Evolutionary conservation across 2,113 vertebrate genomes (phyloP), one percentile per base, ranked within the genome.

Genomic region (Eublepharis macularius): DNA sequence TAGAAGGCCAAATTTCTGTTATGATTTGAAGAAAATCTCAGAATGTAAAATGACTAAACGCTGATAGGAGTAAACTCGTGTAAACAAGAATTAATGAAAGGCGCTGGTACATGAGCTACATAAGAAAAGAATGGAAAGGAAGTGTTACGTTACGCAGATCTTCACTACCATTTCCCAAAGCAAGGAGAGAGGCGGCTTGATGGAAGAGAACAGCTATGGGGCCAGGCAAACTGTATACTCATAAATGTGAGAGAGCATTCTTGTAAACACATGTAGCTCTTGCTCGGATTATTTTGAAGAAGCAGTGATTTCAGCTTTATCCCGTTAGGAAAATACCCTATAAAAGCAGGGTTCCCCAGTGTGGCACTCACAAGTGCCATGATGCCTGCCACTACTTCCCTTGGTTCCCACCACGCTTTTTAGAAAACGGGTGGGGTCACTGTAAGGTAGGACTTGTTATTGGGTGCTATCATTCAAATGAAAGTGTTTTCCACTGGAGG

Each of bases 101-200:
- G 36, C 68, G 72, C 34, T 19, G 66, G 24, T 34, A 66, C 51
- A 60, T 51, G 34, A n/a, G 60, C 66, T 51, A 68, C n/a, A 41
- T 39, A 68, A 45, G n/a, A 68, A 49, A 76, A 84, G 47, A 68
- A 51, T 24, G 49, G 63, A 32, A 9, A 69, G 65, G 63, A 69
- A 84, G 41, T 24, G 49, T 77, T 66, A 84, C 51, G 74, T 26
- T 39, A 51, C 51, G 63, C 41, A 77, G n/a, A 76, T 77, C 75
- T 77, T 76, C 68, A 68, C 74, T 54, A 77, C n/a, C 36, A 77
- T 24, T 84, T 77, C 74, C 74, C 60, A 77, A 68, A 77, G 75
- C 17, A 10, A 47, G 21, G 47, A 69, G 14, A 36, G 47, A 84
- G 63, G 51, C 12, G 51, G n/a, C 57, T 45, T 49, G 14, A 11